Conservation (phyloP, 2,113 vertebrate species). For the Hypanus sabinus region DNA sequence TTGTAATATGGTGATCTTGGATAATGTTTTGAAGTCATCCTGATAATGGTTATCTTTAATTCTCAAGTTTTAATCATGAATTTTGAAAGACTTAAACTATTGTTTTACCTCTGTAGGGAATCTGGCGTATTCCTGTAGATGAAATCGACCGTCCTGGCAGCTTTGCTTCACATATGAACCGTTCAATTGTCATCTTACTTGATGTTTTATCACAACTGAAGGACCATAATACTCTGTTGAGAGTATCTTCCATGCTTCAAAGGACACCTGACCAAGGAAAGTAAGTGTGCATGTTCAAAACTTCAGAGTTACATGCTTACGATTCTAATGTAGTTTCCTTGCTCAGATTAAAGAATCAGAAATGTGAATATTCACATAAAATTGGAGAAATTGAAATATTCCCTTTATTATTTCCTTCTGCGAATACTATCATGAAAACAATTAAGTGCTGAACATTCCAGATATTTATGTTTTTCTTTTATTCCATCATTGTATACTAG, state of each 20-base stretch:
- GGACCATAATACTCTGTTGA: conserved; percentile 86
- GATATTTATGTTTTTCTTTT: background rate
- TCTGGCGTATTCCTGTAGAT: conserved; percentile 99
- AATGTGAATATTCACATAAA: background rate
- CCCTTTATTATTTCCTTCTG: background rate
- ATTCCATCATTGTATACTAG: background rate
- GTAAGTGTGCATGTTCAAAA: conserved; percentile 57
- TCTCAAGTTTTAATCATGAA: background rate
- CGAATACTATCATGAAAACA: background rate
- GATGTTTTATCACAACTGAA: conserved; percentile 84
- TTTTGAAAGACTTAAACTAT: background rate
- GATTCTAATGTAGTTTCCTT: background rate
- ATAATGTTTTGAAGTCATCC: background rate
- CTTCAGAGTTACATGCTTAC: background rate
- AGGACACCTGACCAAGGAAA: conserved; percentile 98
- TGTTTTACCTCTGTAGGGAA: conserved; percentile 65
- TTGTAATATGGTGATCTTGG: background rate
- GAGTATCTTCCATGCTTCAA: conserved; percentile 95
- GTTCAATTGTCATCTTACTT: conserved; percentile 87
- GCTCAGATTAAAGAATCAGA: background rate
- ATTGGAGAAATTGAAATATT: background rate
- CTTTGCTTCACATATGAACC: conserved; percentile 98
- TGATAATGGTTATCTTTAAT: background rate
- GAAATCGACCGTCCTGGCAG: conserved; percentile 97
- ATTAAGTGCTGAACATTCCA: background rate